Base-by-base conservation (phyloP, 2,888 invertebrate genomes). In the Cyclophora albipunctata region DNA sequence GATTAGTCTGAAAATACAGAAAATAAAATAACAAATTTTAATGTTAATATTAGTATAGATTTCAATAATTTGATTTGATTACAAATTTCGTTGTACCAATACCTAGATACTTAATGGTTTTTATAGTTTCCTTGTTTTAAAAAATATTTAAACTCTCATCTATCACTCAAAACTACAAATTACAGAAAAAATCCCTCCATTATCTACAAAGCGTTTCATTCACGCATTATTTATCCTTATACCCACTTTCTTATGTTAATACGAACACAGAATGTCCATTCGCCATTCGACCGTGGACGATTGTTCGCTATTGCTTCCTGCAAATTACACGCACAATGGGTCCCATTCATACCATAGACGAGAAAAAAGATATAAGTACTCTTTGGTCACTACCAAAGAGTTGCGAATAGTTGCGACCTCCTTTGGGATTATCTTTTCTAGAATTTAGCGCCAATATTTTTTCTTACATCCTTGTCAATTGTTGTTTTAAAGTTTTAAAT, bases 271-370 rank as follows among this genome's bases (percentile, higher is more conserved):
- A 72, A 59, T 57, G 53, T 51, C 61, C 52, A 51, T 56, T 72
- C 70, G 51, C 71, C 73, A 73, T 60, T 71, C 63, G 69, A 66
- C 67, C 81, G 69, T 73, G 63, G 63, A 81, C 81, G 82, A 83
- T 83, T 73, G 77, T 46, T 61, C 73, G 72, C 73, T 69, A 82
- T 83, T 75, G 73, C 78, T 85, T 85, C 83, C 84, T 82, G 75
- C 58, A 70, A 73, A 76, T 73, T 78, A 70, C 71, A 69, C 71
- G 63, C 73, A 85, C 78, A 84, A 83, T 82, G 73, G 52, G 44
- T 40, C 48, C 61, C 81, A 85, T 85, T 84, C 80, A 83, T 60
- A 56, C 66, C 75, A 71, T 62, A 51, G 50, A 52, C 52, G 49
- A 48, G 56, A 61, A 66, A 63, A 71, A 70, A 59, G 49, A 62